Evolutionary conservation across 1,140 invertebrate genomes (phyloP), one percentile per base, ranked within the genome.

Genomic region (Drosophila pruinosa): DNA sequence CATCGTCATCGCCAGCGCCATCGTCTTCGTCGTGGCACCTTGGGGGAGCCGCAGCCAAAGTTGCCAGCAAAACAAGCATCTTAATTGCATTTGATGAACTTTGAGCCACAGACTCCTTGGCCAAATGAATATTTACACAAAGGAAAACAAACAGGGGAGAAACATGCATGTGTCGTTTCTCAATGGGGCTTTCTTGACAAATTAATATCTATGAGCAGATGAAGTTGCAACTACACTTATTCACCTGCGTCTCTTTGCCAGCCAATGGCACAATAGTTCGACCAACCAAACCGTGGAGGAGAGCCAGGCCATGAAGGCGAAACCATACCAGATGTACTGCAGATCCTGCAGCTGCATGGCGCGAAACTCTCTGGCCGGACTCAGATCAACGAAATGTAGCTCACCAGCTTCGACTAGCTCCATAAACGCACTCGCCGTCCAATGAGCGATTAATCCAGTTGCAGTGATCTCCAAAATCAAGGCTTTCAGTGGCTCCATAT

Each of bases 51-150:
- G 45, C 70, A 76, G 41, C 61, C 19, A 45, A 39, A 34, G 52
- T 12, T 4, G 43, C 43, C 52, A 48, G 43, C 83, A 75, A 71
- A 81, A 78, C 82, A 90, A 81, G 88, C 88, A 89, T 90, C 89
- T 90, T 90, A 90, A 90, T 90, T 90, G 89, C 89, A 80, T 90
- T 89, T 76, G 78, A 85, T 90, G 88, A 90, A 90, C 89, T 90
- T 88, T 90, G 79, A 81, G 82, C 88, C 78, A 78, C 31, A 72
- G 61, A 41, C 58, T 54, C 12, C 45, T 50, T 47, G 8, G 21
- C 43, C 26, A 52, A 59, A 69, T 57, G 64, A 79, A 76, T 85
- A 85, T 85, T 85, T 86, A 61, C 81, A 61, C 72, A 73, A 62
- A 70, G 36, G 34, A 31, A 72, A 34, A 62, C 43, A 45, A 21